phyloP scores from a whole-genome alignment of 2,888 invertebrate genomes.

The Axea sp. region DNA sequence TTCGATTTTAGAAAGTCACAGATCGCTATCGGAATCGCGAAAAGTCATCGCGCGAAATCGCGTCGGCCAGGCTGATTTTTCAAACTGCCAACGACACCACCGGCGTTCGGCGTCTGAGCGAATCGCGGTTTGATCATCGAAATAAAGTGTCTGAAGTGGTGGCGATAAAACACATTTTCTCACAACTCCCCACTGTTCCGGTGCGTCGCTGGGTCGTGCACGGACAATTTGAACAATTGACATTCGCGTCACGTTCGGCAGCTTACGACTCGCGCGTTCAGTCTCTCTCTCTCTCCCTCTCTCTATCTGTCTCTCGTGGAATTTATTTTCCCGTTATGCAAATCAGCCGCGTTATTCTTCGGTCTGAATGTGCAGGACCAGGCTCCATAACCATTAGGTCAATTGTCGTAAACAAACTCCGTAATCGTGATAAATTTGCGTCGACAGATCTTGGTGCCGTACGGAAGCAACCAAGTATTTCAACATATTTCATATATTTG shows the following conservation, averaged over 20 bases:
- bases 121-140: no score
- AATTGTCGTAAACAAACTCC: constrained; percentile 49
- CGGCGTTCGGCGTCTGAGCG: no score
- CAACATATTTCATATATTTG: constrained; percentile 36
- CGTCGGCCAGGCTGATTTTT: no score
- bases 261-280: constrained; percentile 54
- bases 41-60: no score
- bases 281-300: no score
- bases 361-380: constrained; percentile 26
- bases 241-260: constrained; percentile 56
- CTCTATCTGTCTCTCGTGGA: no score
- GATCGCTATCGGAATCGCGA: no score
- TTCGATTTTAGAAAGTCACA: no score
- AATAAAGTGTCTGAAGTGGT: constrained; percentile 53
- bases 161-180: constrained; percentile 55
- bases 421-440: constrained; percentile 36
- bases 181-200: constrained; percentile 27
- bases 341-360: constrained; percentile 48
- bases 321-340: constrained; percentile 61
- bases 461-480: constrained; percentile 23
- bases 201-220: constrained; percentile 16
- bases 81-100: no score
- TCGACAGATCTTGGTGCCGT: constrained; percentile 10
- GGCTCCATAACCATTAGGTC: constrained; percentile 56
- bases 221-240: constrained; percentile 41